phyloP scores from a whole-genome alignment of 2,888 invertebrate species.

The Eupithecia centaureata region DNA sequence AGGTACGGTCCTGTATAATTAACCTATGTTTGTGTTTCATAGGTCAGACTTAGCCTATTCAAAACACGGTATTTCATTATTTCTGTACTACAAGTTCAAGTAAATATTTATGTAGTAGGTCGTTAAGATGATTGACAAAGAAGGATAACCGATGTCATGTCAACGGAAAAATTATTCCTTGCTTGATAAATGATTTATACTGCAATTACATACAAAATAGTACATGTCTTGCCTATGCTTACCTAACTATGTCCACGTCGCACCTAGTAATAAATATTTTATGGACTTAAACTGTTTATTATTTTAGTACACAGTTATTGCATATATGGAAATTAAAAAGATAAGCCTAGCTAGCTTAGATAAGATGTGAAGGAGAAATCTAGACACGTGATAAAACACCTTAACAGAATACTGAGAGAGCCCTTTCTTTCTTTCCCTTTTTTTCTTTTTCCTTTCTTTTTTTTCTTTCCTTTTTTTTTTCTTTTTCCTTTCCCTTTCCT shows the following conservation, averaged over 20 bases:
- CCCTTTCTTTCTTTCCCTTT: no score
- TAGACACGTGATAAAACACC: neutral
- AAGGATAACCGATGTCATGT: neutral
- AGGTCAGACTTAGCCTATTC: neutral
- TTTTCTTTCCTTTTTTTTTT: no score
- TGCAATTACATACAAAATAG: slow-evolving; percentile 6
- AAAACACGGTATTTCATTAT: neutral
- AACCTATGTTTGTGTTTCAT: neutral
- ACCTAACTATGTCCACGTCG: neutral
- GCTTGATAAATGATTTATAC: slow-evolving; percentile 4
- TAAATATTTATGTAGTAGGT: no score
- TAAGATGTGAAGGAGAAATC: neutral
- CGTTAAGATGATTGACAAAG: slow-evolving; percentile 7
- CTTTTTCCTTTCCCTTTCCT: no score
- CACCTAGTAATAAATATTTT: slow-evolving; percentile 1
- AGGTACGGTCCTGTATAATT: neutral
- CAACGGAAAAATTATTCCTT: slow-evolving; percentile 9
- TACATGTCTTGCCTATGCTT: neutral
- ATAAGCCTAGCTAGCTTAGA: no score
- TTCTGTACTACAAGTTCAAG: neutral
- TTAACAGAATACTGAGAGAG: neutral
- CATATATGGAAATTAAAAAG: neutral
- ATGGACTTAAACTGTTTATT: neutral
- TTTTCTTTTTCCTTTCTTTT: no score
- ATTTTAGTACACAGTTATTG: neutral